phyloP scores from a whole-genome alignment of 2,888 invertebrate genomes.

The Dasypogon diadema region DNA sequence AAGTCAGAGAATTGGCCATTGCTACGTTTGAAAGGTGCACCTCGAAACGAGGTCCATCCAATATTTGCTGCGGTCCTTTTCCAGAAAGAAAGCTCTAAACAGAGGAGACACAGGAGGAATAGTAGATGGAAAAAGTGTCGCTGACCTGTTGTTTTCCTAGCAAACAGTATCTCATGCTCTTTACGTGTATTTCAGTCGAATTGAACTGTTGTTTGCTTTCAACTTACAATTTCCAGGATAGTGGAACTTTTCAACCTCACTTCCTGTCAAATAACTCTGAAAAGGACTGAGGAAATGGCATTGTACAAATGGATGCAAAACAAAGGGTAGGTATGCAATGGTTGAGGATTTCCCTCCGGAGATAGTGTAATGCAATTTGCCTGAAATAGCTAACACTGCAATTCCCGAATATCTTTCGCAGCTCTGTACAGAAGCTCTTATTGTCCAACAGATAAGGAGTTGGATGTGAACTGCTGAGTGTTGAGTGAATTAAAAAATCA shows the following conservation, averaged over 20 bases:
- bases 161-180: conserved; percentile 5
- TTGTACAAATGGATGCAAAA: conserved; percentile 19
- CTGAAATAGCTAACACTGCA: too few relatives aligned
- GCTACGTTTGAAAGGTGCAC: background rate
- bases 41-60: conserved; percentile 6
- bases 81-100: background rate
- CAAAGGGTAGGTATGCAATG: conserved; percentile 2
- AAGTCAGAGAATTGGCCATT: background rate
- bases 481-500: too few relatives aligned
- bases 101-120: background rate
- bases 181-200: conserved; percentile 10
- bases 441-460: too few relatives aligned
- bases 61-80: conserved; percentile 15
- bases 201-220: conserved; percentile 19
- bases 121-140: conserved; percentile 18
- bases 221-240: conserved; percentile 9
- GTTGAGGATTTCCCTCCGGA: conserved; percentile 12
- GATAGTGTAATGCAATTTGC: conserved; percentile 24
- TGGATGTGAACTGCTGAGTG: too few relatives aligned
- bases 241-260: background rate
- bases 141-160: conserved; percentile 15
- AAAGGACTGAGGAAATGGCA: background rate
- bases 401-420: too few relatives aligned
- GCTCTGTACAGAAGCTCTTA: too few relatives aligned
- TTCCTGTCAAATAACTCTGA: conserved; percentile 16